These are phyloP conservation scores for Aurelia sp. DNA, from an alignment of 30 jellyfish, hydroid and myxozoan species.

Conservation along the genomic window DNA sequence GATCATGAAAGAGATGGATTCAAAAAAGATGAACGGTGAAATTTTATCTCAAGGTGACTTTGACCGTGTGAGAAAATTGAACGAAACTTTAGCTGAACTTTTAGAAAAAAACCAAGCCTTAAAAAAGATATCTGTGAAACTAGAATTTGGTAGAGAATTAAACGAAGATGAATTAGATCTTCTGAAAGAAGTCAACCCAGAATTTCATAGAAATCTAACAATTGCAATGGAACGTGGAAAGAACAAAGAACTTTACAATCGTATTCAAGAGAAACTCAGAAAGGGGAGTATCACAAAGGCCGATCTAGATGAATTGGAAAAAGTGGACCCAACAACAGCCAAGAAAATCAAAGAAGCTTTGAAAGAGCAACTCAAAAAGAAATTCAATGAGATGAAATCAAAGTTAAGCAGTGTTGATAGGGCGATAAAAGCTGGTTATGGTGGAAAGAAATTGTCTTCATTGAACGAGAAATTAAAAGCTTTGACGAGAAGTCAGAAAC, in stretches of 20 bases:
- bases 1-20: conserved; percentile 45
- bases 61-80: conserved; percentile 55
- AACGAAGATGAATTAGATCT: conserved; percentile 60
- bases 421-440: conserved; percentile 62
- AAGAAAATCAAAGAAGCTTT: conserved; percentile 72
- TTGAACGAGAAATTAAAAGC: conserved; percentile 59
- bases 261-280: conserved; percentile 47
- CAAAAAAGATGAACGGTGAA: conserved; percentile 57
- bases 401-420: conserved; percentile 71
- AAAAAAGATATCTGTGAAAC: conserved; percentile 41
- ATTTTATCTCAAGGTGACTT: conserved; percentile 75
- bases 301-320: conserved; percentile 65
- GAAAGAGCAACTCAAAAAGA: conserved; percentile 79
- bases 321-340: conserved; percentile 83
- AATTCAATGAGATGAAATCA: conserved; percentile 83
- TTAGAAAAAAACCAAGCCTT: conserved; percentile 58
- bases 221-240: conserved; percentile 14
- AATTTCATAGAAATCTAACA: conserved; percentile 50
- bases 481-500: conserved; percentile 58
- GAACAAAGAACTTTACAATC: conserved; percentile 17
- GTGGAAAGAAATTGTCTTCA: conserved; percentile 37
- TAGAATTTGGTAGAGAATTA: conserved; percentile 50
- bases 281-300: conserved; percentile 62
- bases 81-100: conserved; percentile 64
- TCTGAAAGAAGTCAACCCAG: conserved; percentile 69